Conservation (phyloP, 2,797 vertebrate genomes). For the Crypturellus tataupa region DNA sequence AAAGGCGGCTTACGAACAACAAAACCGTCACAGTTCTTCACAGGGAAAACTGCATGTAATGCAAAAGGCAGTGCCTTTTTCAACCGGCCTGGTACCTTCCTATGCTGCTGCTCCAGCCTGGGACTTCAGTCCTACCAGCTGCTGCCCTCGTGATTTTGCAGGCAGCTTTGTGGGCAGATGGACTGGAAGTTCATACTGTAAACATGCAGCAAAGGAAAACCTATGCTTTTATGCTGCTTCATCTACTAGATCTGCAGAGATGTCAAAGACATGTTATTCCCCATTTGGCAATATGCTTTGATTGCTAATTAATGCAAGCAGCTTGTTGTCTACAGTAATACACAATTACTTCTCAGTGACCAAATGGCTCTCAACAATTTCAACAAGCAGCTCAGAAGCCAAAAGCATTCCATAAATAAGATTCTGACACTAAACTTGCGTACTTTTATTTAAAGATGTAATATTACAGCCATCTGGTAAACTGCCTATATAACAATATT, state of each 20-base stretch:
- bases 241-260: constrained; percentile 66
- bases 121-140: constrained; percentile 27
- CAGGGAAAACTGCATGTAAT: neutral
- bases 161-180: constrained; percentile 47
- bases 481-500: constrained; percentile 27
- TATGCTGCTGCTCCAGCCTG: neutral
- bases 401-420: constrained; percentile 71
- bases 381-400: constrained; percentile 67
- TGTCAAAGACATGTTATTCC: constrained; percentile 76
- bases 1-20: fast-evolving
- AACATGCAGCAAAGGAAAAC: constrained; percentile 53
- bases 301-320: constrained; percentile 82
- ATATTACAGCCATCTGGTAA: constrained; percentile 60
- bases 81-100: neutral
- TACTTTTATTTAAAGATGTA: constrained; percentile 69
- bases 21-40: neutral
- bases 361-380: constrained; percentile 75
- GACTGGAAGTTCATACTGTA: constrained; percentile 27
- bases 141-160: constrained; percentile 46
- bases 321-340: constrained; percentile 76
- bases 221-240: constrained; percentile 31
- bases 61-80: neutral
- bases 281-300: constrained; percentile 73
- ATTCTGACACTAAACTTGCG: constrained; percentile 55
- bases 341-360: constrained; percentile 77